Base-by-base conservation (phyloP, 1,140 invertebrate species). In the Bombyx mori region DNA sequence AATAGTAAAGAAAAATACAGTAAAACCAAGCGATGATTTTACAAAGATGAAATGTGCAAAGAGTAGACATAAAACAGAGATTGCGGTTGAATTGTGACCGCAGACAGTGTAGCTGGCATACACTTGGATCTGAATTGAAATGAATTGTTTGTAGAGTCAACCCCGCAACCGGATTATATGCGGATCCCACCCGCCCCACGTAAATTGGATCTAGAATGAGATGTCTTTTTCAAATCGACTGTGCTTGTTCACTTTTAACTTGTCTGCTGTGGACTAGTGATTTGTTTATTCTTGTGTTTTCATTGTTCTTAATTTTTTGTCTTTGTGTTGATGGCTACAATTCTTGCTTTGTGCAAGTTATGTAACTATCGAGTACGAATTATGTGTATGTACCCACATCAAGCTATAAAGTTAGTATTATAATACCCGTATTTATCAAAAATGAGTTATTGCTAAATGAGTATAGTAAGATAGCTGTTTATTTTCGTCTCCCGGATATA, bases 91-190 rank as follows among this genome's bases (percentile, higher is more conserved):
- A 56, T 44, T 49, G 57, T 57, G 57, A 65, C 66, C 67, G 60
- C 67, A 64, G 59, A n/a, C 56, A 52, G 58, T 67, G 60, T 52
- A 54, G 51, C 60, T 64, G 62, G 58, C 61, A 71, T 56, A 63
- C 77, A 73, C 65, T 67, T 57, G 49, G 69, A 80, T 79, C 73
- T 73, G 71, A 84, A 82, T 75, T 78, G 77, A 77, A 82, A 81
- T 82, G 77, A 80, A 82, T 81, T 81, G 78, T 85, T 79, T 81
- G 77, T 66, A 55, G 72, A 78, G 72, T 68, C 65, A 65, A 66
- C 63, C 56, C 50, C 57, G 58, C 61, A 60, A 61, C 63, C 59
- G 62, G 65, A 69, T 71, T 73, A 69, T 75, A 65, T 77, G 75
- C 68, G 78, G 78, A 76, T 73, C 61, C 61, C 64, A 64, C 63